These are phyloP conservation scores for Notothenia rossii DNA, from an alignment of 2,113 vertebrate genomes.

Conservation along the genomic window DNA sequence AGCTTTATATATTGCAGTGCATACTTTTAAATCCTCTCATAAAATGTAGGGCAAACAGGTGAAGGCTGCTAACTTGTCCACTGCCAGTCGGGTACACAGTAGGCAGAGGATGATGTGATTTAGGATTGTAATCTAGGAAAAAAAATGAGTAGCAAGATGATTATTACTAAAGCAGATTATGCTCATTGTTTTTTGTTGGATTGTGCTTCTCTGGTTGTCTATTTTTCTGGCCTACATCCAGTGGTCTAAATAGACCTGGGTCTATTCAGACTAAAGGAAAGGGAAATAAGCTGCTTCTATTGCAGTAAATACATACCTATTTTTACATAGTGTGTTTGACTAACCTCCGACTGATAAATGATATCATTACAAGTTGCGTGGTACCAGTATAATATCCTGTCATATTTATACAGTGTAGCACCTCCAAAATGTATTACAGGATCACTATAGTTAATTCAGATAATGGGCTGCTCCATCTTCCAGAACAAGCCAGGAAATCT, in stretches of 20 bases:
- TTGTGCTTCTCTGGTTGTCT: conserved; percentile 14
- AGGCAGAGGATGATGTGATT: conserved; percentile 59
- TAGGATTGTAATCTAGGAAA: conserved; percentile 53
- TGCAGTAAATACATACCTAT: neutral
- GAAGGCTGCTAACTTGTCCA: conserved; percentile 54
- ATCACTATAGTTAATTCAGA: conserved; percentile 37
- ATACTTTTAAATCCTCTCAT: conserved; percentile 61
- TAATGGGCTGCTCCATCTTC: conserved; percentile 51
- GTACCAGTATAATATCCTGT: neutral
- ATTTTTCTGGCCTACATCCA: neutral
- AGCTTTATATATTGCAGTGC: conserved; percentile 18
- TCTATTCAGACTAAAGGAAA: neutral
- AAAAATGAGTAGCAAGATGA: conserved; percentile 24
- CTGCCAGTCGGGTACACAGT: conserved; percentile 12
- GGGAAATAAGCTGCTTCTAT: neutral
- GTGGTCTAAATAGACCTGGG: neutral
- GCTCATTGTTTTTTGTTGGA: conserved; percentile 22
- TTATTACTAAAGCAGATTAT: conserved; percentile 24
- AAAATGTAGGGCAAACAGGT: conserved; percentile 64
- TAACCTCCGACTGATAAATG: conserved; percentile 3
- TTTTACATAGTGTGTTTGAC: neutral
- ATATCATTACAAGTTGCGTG: conserved; percentile 3
- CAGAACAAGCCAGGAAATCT: conserved; percentile 61
- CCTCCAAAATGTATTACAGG: conserved; percentile 44
- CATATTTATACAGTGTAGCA: conserved; percentile 9